Evolutionary conservation across 2,113 vertebrate species (phyloP), one percentile per base, ranked within the genome.

Genomic region (Pyxicephalus adspersus): DNA sequence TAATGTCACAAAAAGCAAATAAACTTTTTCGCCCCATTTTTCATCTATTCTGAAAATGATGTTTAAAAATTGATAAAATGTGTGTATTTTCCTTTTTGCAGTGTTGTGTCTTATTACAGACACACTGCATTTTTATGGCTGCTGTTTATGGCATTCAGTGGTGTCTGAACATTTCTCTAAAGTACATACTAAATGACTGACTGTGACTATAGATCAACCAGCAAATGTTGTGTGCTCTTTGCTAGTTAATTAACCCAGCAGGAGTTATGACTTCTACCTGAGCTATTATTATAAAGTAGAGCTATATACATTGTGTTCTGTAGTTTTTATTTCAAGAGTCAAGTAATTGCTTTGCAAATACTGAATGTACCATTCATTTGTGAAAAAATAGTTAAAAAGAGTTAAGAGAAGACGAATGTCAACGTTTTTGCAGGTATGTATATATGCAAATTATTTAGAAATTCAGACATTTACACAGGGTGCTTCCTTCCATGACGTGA

Each of bases 241-340:
- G 28, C 57, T 76, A 64, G 22, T n/a, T 64, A 64, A 52, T 76
- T 76, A 50, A 28, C 60, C 25, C 38, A 28, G 74, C 63, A 23
- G 74, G 74, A 76, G 74, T 76, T 64, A 50, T 50, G 60, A 64
- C 38, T 76, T 60, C 45, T 76, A 76, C 74, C 45, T 64, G 60
- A 64, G 38, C 23, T 17, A 50, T 76, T 76, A 76, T 51, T 50
- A 64, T 60, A 58, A 63, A 60, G 20, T 76, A 18, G 74, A 52
- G 25, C 15, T 76, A 76, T 25, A 38, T 64, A 66, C 76, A 54
- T 64, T 18, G n/a, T 66, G 50, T 77, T 65, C 76, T 77, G 17
- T 50, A 23, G 45, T 66, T 16, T 66, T 66, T 34, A 34, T 66
- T 38, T 50, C 23, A 26, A 64, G 74, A 64, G 60, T 45, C 75